Percentiles rank a stretch among this genome's conserved stretches.
These are phyloP conservation scores for Chymomyza amoena DNA, from an alignment of 2,888 invertebrate species.

Conservation along the genomic window DNA sequence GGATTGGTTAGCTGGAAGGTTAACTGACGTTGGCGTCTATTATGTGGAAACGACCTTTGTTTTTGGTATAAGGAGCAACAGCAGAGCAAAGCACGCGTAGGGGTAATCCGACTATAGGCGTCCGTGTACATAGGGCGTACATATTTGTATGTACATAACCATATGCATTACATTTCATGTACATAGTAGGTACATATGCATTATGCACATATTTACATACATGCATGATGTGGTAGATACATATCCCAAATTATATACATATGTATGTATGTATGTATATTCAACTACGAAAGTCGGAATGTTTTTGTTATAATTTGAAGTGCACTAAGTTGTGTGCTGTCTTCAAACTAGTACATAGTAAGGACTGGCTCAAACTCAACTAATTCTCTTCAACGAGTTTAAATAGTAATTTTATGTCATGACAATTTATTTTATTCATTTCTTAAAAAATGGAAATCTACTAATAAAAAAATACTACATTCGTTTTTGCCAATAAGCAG, in stretches of 20 bases:
- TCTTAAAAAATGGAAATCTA: no score
- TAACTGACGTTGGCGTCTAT: slow-evolving; percentile 12
- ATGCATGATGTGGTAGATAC: neutral
- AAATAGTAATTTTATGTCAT: no score
- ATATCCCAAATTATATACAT: no score
- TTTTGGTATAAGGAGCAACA: neutral
- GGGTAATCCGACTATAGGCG: slow-evolving; percentile 57
- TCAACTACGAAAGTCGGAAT: no score
- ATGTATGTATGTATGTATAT: no score
- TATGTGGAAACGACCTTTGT: neutral
- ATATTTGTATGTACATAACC: no score
- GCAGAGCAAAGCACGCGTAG: slow-evolving; percentile 19
- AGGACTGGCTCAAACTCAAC: neutral
- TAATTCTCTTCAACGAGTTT: no score
- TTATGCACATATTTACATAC: neutral
- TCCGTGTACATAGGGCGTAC: neutral
- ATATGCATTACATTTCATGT: neutral
- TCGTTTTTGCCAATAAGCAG: neutral
- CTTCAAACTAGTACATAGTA: neutral
- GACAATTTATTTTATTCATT: no score
- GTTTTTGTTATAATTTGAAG: no score
- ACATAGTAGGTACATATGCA: neutral
- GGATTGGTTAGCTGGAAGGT: slow-evolving; percentile 19
- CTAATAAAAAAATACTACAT: no score
- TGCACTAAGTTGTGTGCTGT: no score